Percentiles rank a stretch among this genome's conserved stretches.
phyloP scores from a whole-genome alignment of 2,113 vertebrate genomes.

The Malurus cyaneus region DNA sequence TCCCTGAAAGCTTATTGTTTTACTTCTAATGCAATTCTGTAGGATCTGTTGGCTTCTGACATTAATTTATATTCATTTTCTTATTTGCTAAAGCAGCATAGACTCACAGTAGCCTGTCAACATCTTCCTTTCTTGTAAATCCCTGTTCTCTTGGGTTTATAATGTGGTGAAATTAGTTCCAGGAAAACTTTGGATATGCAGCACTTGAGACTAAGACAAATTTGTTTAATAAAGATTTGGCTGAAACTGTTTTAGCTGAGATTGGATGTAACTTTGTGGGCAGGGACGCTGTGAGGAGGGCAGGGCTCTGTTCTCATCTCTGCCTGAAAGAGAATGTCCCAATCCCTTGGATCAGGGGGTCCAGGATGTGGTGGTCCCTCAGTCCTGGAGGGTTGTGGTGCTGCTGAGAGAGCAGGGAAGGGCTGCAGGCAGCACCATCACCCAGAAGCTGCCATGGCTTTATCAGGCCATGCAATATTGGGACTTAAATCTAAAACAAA shows the following conservation, averaged over 20 bases:
- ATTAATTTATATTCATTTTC: constrained; percentile 55
- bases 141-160: constrained; percentile 26
- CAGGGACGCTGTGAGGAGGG: not conserved
- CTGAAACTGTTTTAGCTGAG: not conserved
- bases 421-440: not conserved
- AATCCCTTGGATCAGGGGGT: not conserved
- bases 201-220: not conserved
- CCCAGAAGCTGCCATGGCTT: not conserved
- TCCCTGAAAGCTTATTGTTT: constrained; percentile 60
- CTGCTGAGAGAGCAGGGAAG: not conserved
- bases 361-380: not conserved
- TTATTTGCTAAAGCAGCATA: constrained; percentile 17
- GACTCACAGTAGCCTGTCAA: not conserved
- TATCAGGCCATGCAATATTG: not conserved
- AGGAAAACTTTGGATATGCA: constrained; percentile 11
- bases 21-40: constrained; percentile 24
- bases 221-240: not conserved
- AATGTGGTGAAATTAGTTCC: constrained; percentile 32
- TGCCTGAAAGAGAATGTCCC: not conserved
- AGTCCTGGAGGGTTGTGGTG: not conserved
- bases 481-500: not conserved
- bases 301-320: not conserved
- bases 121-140: constrained; percentile 40
- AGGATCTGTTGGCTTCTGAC: constrained; percentile 49
- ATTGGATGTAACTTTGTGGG: not conserved